A percentile compares a stretch with the other conserved stretches of the same genome.
Evolutionary conservation across 2,888 invertebrate species (phyloP).

Genomic region (Tipula unca): DNA sequence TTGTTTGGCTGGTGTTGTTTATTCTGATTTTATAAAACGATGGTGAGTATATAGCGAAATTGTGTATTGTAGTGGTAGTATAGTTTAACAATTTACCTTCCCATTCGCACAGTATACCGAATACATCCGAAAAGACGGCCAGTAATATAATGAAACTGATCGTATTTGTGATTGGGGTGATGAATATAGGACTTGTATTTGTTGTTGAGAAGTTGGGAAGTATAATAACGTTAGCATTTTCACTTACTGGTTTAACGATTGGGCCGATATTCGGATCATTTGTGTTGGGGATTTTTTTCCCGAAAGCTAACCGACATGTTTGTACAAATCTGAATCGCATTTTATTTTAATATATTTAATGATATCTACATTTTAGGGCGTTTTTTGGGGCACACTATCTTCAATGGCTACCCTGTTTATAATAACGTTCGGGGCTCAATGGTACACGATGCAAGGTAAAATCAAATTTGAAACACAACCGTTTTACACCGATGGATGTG

Average conservation of each 20-base stretch:
- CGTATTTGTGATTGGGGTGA: slow-evolving; percentile 45
- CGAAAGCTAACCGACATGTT: slow-evolving; percentile 53
- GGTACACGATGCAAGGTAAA: slow-evolving; percentile 19
- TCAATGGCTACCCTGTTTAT: slow-evolving; percentile 46
- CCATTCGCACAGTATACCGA: slow-evolving; percentile 35
- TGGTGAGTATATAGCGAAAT: slow-evolving; percentile 18
- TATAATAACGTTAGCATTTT: slow-evolving; percentile 55
- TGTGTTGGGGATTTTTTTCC: slow-evolving; percentile 57
- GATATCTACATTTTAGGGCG: slow-evolving; percentile 40
- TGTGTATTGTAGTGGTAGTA: neutral
- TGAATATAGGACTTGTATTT: slow-evolving; percentile 44
- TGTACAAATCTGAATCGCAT: too few relatives aligned
- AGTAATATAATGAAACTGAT: slow-evolving; percentile 35
- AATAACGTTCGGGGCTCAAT: slow-evolving; percentile 46
- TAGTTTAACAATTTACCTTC: slow-evolving; percentile 16
- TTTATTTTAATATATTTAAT: too few relatives aligned
- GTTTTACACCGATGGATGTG: slow-evolving; percentile 26
- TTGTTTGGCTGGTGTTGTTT: slow-evolving; percentile 44
- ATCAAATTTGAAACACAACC: slow-evolving; percentile 32
- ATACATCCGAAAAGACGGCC: slow-evolving; percentile 33
- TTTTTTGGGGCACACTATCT: slow-evolving; percentile 46
- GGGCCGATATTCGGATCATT: slow-evolving; percentile 62
- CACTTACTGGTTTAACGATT: slow-evolving; percentile 53
- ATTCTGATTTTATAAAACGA: slow-evolving; percentile 43
- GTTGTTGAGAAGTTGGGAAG: slow-evolving; percentile 55